These are phyloP conservation scores for Neoniphon sammara DNA, from an alignment of 2,797 vertebrate genomes.

Conservation along the genomic window DNA sequence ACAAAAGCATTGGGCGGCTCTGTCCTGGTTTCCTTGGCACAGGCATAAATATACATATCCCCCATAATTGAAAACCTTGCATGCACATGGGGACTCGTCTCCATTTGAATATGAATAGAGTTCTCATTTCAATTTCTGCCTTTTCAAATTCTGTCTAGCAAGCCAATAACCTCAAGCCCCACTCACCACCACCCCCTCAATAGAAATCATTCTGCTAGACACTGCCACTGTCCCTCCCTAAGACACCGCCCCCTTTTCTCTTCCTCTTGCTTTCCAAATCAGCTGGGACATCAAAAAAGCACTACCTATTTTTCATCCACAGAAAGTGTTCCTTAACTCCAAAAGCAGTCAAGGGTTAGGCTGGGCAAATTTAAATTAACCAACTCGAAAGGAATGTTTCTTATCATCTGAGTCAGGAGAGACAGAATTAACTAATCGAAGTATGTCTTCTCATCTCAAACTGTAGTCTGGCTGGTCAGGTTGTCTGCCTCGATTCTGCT, in stretches of 20 bases:
- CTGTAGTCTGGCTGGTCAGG: not conserved
- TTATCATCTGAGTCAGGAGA: no score
- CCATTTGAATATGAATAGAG: constrained; percentile 75
- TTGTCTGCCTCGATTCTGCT: not conserved
- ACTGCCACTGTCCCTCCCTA: constrained; percentile 34
- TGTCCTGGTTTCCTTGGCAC: constrained; percentile 49
- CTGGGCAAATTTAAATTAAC: not conserved
- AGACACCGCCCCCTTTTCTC: constrained; percentile 26
- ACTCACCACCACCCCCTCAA: constrained; percentile 40
- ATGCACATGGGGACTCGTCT: constrained; percentile 44
- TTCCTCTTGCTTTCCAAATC: constrained; percentile 11
- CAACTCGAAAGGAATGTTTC: no score
- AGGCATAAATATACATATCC: constrained; percentile 65
- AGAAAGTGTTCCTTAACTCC: not conserved
- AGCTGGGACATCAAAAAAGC: constrained; percentile 33
- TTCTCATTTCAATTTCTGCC: constrained; percentile 62
- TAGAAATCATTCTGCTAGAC: constrained; percentile 50
- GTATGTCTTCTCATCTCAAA: not conserved
- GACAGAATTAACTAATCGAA: no score
- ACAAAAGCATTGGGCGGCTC: constrained; percentile 36
- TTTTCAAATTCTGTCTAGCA: constrained; percentile 63
- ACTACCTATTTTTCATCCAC: not conserved
- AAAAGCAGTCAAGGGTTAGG: not conserved
- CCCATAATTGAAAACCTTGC: constrained; percentile 68
- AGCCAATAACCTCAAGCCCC: constrained; percentile 60